Conservation (phyloP, 2,113 vertebrate genomes). For the Actenoides lindsayi region DNA sequence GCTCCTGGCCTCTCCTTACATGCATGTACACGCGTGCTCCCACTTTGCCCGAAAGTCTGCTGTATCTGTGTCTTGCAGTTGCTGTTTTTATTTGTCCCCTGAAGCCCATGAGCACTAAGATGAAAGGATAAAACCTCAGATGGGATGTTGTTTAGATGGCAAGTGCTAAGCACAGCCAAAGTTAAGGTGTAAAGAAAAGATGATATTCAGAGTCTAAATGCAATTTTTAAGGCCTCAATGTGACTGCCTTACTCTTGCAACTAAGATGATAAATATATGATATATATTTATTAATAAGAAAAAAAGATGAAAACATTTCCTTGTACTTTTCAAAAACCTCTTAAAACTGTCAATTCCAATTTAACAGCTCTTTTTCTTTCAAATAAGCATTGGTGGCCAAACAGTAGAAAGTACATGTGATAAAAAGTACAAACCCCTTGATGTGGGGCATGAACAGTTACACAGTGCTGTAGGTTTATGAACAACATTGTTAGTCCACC, state of each 20-base stretch:
- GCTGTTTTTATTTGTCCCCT: not conserved
- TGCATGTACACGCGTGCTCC: too few relatives aligned
- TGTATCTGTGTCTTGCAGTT: not conserved
- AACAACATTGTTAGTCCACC: not conserved
- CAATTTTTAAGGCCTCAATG: not conserved
- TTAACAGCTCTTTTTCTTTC: not conserved
- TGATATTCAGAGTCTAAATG: not conserved
- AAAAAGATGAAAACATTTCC: not conserved
- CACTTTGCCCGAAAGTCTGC: not conserved
- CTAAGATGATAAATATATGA: not conserved
- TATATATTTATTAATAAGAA: not conserved
- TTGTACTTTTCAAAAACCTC: not conserved
- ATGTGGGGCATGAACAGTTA: not conserved
- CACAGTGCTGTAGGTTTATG: not conserved
- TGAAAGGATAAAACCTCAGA: not conserved
- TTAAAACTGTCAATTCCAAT: not conserved
- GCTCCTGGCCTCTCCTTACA: not conserved
- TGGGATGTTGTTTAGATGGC: not conserved
- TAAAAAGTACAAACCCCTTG: not conserved
- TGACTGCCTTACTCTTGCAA: not conserved
- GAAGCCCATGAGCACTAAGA: not conserved
- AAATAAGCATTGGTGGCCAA: accelerated
- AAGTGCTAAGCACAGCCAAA: not conserved
- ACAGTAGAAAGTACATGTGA: too few relatives aligned
- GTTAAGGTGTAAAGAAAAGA: not conserved